Percentiles rank a stretch among this genome's conserved stretches.
Evolutionary conservation across 2,797 vertebrate species (phyloP).

Genomic region (Momotus momota): DNA sequence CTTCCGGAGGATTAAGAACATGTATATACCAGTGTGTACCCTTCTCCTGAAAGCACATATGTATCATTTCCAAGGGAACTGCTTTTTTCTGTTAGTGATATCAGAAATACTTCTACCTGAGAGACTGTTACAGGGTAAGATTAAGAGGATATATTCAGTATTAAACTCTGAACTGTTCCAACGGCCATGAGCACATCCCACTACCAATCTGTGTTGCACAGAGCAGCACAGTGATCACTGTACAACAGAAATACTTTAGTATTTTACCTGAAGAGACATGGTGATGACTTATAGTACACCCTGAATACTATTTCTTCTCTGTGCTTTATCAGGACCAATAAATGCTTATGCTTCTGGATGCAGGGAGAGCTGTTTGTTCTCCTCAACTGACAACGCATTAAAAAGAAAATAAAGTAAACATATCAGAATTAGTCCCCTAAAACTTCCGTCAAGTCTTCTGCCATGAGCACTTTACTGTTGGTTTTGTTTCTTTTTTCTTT

Average conservation of each 20-base stretch:
- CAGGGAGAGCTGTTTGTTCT: constrained; percentile 78
- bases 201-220: constrained; percentile 30
- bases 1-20: neutral
- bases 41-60: neutral
- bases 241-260: constrained; percentile 49
- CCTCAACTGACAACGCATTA: constrained; percentile 79
- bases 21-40: neutral
- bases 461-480: constrained; percentile 47
- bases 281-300: constrained; percentile 73
- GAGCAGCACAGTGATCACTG: constrained; percentile 47
- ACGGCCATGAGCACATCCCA: neutral
- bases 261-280: constrained; percentile 70
- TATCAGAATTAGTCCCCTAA: constrained; percentile 74
- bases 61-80: neutral
- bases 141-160: neutral
- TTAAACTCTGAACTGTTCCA: constrained; percentile 6
- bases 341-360: constrained; percentile 78
- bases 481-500: constrained; percentile 24
- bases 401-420: constrained; percentile 81
- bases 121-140: neutral
- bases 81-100: neutral
- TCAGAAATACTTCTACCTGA: neutral
- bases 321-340: constrained; percentile 78
- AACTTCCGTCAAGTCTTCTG: constrained; percentile 74
- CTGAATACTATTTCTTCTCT: constrained; percentile 76